Conservation (phyloP, 1,140 invertebrate genomes). For the Drosophila parvula region DNA sequence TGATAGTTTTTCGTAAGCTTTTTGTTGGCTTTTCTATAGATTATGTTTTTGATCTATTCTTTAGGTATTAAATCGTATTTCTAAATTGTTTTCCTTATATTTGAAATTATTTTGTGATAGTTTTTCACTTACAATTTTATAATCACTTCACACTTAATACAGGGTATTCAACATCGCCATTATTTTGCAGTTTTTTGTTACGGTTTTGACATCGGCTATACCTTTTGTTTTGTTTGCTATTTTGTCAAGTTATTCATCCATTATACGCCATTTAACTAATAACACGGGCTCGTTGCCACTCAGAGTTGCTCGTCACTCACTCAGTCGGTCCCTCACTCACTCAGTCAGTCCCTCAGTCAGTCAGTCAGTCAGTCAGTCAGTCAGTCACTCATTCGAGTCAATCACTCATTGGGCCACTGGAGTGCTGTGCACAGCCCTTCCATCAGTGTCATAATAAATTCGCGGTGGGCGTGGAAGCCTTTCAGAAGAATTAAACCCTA, state of each 20-base stretch:
- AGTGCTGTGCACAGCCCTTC: conserved; percentile 55
- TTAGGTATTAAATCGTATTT: not conserved
- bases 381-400: conserved; percentile 44
- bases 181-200: not conserved
- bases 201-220: conserved; percentile 15
- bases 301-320: conserved; percentile 39
- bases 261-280: conserved; percentile 81
- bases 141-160: not conserved
- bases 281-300: conserved; percentile 55
- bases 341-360: conserved; percentile 15
- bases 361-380: conserved; percentile 36
- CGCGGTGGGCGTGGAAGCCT: conserved; percentile 39
- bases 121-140: no score
- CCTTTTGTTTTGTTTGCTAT: conserved; percentile 58
- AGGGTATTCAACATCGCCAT: not conserved
- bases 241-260: conserved; percentile 74
- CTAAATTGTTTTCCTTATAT: not conserved
- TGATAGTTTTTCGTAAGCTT: not conserved
- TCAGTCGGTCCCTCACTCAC: conserved; percentile 25
- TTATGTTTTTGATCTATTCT: not conserved
- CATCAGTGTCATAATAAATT: conserved; percentile 72
- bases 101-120: not conserved
- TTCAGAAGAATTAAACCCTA: conserved; percentile 43
- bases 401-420: conserved; percentile 69
- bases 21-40: not conserved